Conservation (phyloP, 2,113 vertebrate species). For the Pseudopodoces humilis region DNA sequence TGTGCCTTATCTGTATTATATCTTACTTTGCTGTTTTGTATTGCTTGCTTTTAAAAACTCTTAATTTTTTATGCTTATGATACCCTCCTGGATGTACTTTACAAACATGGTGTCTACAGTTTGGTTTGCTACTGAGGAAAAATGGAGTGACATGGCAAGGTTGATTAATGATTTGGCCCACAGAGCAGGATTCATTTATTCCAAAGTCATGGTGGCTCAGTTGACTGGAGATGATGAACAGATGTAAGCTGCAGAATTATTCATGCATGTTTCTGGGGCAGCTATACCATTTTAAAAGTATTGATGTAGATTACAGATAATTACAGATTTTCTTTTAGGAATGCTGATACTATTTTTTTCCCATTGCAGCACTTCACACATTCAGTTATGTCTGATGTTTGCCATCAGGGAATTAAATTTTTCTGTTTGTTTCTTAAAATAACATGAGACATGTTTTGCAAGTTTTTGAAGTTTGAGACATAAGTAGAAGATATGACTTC, state of each 20-base stretch:
- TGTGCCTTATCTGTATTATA: neutral
- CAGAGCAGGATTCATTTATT: conserved; percentile 38
- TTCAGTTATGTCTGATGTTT: neutral
- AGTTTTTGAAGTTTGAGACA: neutral
- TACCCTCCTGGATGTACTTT: neutral
- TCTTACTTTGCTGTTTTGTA: neutral
- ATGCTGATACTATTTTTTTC: neutral
- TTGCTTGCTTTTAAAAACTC: neutral
- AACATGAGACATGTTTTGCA: neutral
- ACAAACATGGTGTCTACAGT: neutral
- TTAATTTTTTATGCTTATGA: neutral
- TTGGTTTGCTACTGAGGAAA: neutral
- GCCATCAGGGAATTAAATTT: neutral
- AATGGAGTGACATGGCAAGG: neutral
- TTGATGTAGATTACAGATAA: conserved; percentile 47
- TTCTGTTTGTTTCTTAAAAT: neutral
- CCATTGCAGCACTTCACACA: neutral
- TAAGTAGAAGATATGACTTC: neutral
- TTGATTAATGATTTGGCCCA: conserved; percentile 36
- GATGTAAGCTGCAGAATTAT: conserved; percentile 46
- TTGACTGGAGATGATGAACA: conserved; percentile 49
- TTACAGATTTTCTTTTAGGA: conserved; percentile 53
- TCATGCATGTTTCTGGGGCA: conserved; percentile 21
- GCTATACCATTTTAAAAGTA: conserved; percentile 36
- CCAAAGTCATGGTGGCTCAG: neutral